These are phyloP conservation scores for Cetoscarus ocellatus DNA, from an alignment of 2,797 vertebrate genomes.

Conservation along the genomic window DNA sequence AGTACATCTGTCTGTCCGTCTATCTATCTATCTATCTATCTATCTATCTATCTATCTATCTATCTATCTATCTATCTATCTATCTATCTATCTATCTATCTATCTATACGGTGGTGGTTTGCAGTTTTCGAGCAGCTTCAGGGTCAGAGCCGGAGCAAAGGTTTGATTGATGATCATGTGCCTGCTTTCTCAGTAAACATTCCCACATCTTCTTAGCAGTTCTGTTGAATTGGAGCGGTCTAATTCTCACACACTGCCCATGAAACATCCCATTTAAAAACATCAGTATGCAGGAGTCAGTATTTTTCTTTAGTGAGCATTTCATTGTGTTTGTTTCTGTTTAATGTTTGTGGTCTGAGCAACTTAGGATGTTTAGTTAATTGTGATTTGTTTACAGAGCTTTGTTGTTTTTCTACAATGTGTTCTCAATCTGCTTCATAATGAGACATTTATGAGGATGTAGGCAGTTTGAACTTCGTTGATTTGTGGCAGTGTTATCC, in stretches of 20 bases:
- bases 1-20: no score
- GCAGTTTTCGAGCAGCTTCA: constrained; percentile 3
- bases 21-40: no score
- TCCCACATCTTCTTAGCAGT: constrained; percentile 19
- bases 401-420: constrained; percentile 51
- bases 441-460: constrained; percentile 46
- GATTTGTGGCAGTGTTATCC: constrained; percentile 19
- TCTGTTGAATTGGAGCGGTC: constrained; percentile 10
- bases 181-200: background rate
- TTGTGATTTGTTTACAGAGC: constrained; percentile 39
- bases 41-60: no score
- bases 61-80: no score
- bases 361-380: constrained; percentile 51
- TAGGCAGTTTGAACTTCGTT: constrained; percentile 29
- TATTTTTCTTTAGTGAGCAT: constrained; percentile 18
- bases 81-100: no score
- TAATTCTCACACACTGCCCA: constrained; percentile 24
- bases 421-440: constrained; percentile 61
- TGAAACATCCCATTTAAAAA: constrained; percentile 23
- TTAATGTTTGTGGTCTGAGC: constrained; percentile 56
- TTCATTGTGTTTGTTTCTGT: constrained; percentile 36
- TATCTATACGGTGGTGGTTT: constrained; percentile 1
- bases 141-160: background rate
- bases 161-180: background rate
- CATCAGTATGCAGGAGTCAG: constrained; percentile 26